These are phyloP conservation scores for Heliconius aoede DNA, from an alignment of 2,888 invertebrate species.

Conservation along the genomic window DNA sequence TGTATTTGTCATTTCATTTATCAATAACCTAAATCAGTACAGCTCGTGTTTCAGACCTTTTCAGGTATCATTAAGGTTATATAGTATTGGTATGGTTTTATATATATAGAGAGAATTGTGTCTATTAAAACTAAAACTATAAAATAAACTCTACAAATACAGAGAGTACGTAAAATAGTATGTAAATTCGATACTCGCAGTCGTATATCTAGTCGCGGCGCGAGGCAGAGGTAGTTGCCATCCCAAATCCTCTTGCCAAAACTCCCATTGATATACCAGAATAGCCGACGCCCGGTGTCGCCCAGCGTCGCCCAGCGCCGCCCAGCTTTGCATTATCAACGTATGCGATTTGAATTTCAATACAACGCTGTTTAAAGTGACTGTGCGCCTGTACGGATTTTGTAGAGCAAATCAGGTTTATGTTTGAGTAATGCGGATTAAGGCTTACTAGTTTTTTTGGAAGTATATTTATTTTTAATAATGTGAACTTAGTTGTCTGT, in stretches of 20 bases:
- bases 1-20: no score
- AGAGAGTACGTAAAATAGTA: conserved; percentile 32
- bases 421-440: conserved; percentile 21
- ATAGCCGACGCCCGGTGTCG: conserved; percentile 53
- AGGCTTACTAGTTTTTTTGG: not conserved
- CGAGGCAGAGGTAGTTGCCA: conserved; percentile 42
- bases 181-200: conserved; percentile 38
- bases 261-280: conserved; percentile 62
- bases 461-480: no score
- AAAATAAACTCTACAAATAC: conserved; percentile 16
- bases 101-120: no score
- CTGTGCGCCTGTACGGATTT: conserved; percentile 34
- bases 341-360: conserved; percentile 64
- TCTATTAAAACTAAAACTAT: conserved; percentile 4
- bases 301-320: conserved; percentile 50
- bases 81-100: no score
- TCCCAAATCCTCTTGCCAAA: conserved; percentile 51
- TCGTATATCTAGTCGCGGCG: conserved; percentile 31
- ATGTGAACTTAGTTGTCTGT: no score
- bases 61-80: no score
- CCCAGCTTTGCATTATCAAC: conserved; percentile 60
- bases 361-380: conserved; percentile 49
- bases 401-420: conserved; percentile 33
- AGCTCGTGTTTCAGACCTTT: no score
- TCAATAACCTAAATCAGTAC: no score